Percentiles rank a stretch among this genome's conserved stretches.
phyloP scores from a whole-genome alignment of 2,113 vertebrate species.

The Fregata magnificens region DNA sequence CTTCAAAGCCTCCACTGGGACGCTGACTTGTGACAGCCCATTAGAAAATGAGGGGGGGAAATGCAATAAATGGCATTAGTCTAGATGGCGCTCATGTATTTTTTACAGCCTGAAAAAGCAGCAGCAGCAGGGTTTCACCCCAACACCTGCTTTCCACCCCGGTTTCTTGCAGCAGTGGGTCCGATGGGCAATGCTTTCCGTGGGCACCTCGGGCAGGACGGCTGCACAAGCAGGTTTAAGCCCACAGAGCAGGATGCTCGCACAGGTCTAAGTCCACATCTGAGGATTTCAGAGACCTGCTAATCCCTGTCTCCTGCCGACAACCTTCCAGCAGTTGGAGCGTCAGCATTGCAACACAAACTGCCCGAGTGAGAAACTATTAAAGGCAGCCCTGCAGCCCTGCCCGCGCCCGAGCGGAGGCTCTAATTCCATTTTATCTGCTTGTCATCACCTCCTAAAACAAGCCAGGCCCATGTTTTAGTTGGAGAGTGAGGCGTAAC shows the following conservation, averaged over 20 bases:
- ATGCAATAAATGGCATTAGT: neutral
- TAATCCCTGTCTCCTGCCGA: neutral
- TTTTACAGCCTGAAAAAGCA: neutral
- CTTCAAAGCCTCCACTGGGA: accelerated
- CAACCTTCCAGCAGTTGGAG: neutral
- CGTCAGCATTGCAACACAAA: neutral
- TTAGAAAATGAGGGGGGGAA: neutral
- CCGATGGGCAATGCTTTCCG: accelerated
- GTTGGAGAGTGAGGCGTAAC: neutral
- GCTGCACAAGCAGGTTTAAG: neutral
- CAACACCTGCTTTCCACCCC: accelerated
- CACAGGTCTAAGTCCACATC: neutral
- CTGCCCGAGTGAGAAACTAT: neutral
- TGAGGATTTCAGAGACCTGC: neutral
- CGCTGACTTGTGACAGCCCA: accelerated
- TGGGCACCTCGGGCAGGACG: accelerated
- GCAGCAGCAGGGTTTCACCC: neutral
- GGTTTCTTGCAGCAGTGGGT: accelerated
- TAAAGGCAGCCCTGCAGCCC: neutral
- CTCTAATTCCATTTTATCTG: constrained; percentile 45
- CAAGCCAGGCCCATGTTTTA: neutral
- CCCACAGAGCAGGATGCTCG: neutral
- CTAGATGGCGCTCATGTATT: neutral
- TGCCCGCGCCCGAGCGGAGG: neutral
- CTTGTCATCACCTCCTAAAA: constrained; percentile 55